These are phyloP conservation scores for Amniataba percoides DNA, from an alignment of 2,797 vertebrate species.

Conservation along the genomic window DNA sequence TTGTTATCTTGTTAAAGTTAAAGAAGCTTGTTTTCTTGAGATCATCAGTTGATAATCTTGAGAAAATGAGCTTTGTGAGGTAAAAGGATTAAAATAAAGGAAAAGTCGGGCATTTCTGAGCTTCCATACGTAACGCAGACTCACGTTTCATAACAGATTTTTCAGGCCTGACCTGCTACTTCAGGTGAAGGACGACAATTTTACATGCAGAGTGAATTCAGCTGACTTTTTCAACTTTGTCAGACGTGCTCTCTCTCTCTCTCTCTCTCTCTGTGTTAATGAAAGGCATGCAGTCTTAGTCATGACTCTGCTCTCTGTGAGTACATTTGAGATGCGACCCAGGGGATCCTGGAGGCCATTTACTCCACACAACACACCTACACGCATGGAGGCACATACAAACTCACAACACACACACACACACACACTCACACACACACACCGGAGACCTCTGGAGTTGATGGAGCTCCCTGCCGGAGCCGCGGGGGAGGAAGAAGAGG, in stretches of 20 bases:
- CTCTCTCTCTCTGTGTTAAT: slow-evolving; percentile 45
- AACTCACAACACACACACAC: slow-evolving; percentile 45
- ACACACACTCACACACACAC: slow-evolving; percentile 48
- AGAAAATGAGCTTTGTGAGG: too few species aligned
- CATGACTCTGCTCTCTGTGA: slow-evolving; percentile 81
- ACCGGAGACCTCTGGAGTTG: slow-evolving; percentile 46
- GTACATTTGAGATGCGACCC: slow-evolving; percentile 77
- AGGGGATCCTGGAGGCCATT: slow-evolving; percentile 79
- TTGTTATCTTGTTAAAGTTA: too few species aligned
- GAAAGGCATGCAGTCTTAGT: slow-evolving; percentile 72
- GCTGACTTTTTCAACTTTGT: slow-evolving; percentile 46
- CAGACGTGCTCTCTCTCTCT: neutral
- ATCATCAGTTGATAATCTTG: neutral
- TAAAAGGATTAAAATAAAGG: too few species aligned
- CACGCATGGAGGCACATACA: slow-evolving; percentile 52
- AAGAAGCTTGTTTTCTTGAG: too few species aligned
- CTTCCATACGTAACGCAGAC: neutral
- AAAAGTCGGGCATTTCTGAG: too few species aligned
- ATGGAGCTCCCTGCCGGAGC: slow-evolving; percentile 53
- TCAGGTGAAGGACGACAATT: slow-evolving; percentile 23
- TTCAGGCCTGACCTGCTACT: neutral
- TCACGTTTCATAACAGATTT: neutral
- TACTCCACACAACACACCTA: slow-evolving; percentile 64
- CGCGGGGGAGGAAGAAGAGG: slow-evolving; percentile 37
- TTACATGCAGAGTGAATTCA: slow-evolving; percentile 2